phyloP scores from a whole-genome alignment of 2,113 vertebrate species.

The Corvus cornix region DNA sequence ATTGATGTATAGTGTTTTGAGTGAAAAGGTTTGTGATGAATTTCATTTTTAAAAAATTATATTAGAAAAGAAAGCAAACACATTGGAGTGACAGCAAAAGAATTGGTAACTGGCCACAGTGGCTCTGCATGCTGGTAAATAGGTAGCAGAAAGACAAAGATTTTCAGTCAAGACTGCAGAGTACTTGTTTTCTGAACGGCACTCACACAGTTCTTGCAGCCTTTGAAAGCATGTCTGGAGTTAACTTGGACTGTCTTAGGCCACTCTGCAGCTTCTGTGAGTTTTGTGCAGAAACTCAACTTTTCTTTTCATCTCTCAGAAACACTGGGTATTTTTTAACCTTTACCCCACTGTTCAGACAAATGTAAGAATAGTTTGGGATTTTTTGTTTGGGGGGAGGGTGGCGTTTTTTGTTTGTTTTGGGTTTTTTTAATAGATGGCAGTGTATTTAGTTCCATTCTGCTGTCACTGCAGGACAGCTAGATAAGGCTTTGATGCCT shows the following conservation, averaged over 20 bases:
- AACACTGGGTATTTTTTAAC: neutral
- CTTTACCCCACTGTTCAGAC: neutral
- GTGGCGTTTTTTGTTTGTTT: neutral
- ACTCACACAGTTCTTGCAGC: neutral
- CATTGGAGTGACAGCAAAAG: fast-evolving
- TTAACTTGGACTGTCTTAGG: neutral
- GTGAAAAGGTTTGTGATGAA: neutral
- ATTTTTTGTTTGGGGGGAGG: fast-evolving
- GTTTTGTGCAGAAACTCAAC: neutral
- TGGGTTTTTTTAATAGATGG: neutral
- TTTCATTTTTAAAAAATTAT: neutral
- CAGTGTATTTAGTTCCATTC: neutral
- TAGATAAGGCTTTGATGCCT: neutral
- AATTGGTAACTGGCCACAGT: neutral
- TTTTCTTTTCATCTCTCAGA: neutral
- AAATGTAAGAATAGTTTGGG: neutral
- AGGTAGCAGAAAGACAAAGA: neutral
- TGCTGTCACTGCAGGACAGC: neutral
- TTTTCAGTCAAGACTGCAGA: neutral
- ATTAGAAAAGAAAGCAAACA: neutral
- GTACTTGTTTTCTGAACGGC: neutral
- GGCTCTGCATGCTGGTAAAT: neutral
- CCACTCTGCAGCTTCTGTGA: neutral
- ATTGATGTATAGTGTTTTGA: neutral
- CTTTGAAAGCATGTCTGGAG: neutral